Percentiles rank a stretch among this genome's conserved stretches.
Conservation (phyloP, 2,797 vertebrate species). For the Varecia variegata region DNA sequence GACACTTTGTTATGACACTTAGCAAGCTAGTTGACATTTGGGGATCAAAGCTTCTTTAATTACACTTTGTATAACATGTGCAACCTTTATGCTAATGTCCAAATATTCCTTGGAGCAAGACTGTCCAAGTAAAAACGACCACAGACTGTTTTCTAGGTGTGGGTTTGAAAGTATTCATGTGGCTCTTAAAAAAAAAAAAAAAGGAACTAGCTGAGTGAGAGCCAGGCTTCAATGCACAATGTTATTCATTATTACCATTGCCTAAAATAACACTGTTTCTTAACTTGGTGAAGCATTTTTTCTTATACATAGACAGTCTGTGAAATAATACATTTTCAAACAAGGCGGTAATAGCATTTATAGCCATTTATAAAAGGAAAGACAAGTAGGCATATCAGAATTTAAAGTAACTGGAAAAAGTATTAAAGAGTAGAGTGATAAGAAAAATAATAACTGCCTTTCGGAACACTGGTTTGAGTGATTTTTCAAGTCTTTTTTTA, state of each 20-base stretch:
- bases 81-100: conserved; percentile 91
- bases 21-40: conserved; percentile 90
- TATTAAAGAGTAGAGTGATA: neutral
- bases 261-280: conserved; percentile 76
- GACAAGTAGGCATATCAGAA: conserved; percentile 68
- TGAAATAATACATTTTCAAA: conserved; percentile 79
- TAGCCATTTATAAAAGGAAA: conserved; percentile 75
- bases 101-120: conserved; percentile 83
- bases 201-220: conserved; percentile 38
- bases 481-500: conserved; percentile 30
- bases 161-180: conserved; percentile 67
- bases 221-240: conserved; percentile 56
- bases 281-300: conserved; percentile 69
- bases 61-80: conserved; percentile 88
- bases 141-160: conserved; percentile 73
- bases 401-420: conserved; percentile 54
- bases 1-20: conserved; percentile 91
- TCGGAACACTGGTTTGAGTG: conserved; percentile 20
- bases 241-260: conserved; percentile 71
- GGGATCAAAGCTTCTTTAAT: conserved; percentile 89
- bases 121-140: conserved; percentile 78
- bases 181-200: conserved; percentile 1
- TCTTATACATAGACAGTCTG: conserved; percentile 69
- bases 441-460: neutral
- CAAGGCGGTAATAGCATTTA: conserved; percentile 71